A percentile compares a stretch with the other conserved stretches of the same genome.
Evolutionary conservation across 2,888 invertebrate genomes (phyloP).

Genomic region (Tetheella fluctuosa): DNA sequence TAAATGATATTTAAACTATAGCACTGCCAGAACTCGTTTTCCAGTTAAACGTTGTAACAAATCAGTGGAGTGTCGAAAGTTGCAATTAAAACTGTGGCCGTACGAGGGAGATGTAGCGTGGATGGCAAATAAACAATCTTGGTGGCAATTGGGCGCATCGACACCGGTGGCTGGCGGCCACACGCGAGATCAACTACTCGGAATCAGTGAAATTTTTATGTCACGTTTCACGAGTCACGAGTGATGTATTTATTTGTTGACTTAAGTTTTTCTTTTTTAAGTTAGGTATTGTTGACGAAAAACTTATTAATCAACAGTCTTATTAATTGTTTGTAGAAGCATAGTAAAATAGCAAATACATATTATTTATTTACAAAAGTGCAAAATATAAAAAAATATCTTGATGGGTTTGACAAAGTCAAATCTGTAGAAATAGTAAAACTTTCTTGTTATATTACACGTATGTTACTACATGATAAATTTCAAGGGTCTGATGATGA

Average conservation of each 20-base stretch:
- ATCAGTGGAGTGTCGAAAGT: slow-evolving; percentile 57
- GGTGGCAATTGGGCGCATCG: slow-evolving; percentile 66
- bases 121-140: slow-evolving; percentile 54
- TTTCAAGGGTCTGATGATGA: too few relatives aligned
- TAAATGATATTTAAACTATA: background rate
- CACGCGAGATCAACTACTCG: slow-evolving; percentile 57
- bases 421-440: too few relatives aligned
- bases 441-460: too few relatives aligned
- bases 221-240: slow-evolving; percentile 12
- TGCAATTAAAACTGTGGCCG: slow-evolving; percentile 62
- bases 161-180: slow-evolving; percentile 57
- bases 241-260: slow-evolving; percentile 13
- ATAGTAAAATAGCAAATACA: too few relatives aligned
- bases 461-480: too few relatives aligned
- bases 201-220: slow-evolving; percentile 40
- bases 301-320: too few relatives aligned
- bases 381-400: too few relatives aligned
- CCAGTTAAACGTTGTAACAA: slow-evolving; percentile 28
- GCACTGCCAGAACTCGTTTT: background rate
- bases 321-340: too few relatives aligned
- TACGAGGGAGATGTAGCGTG: slow-evolving; percentile 57
- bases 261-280: background rate
- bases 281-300: background rate
- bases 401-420: too few relatives aligned
- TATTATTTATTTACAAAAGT: too few relatives aligned